Base-by-base conservation (phyloP, 2,113 vertebrate genomes). In the Phainopepla nitens region DNA sequence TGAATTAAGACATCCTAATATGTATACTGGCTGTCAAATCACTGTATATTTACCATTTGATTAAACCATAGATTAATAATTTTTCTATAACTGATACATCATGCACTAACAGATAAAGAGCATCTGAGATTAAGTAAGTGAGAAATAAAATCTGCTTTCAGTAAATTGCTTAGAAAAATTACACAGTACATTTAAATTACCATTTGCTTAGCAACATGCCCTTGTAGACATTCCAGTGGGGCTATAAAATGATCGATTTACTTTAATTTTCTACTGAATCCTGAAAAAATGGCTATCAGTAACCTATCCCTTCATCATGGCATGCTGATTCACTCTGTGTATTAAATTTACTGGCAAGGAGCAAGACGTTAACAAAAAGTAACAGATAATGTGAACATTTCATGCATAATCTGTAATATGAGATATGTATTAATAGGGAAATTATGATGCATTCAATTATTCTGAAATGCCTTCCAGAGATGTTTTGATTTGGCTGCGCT, bases 371-470 rank as follows among this genome's bases (percentile, higher is more conserved):
- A 99, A 98, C 97, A 97, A 98, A 98, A 98, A 97, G 98, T 98
- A 98, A 98, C 98, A 98, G 98, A 99, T 99, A 99, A 99, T 99
- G 98, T 96, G 98, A 98, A 98, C 98, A 98, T 98, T 99, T 99
- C 98, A 98, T 98, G 98, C 98, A 98, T 98, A 98, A 99, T 98
- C 98, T 98, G 98, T 98, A 98, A 99, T 99, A 99, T 99, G 98
- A 99, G 98, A 98, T 98, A 99, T 98, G 98, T 98, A 99, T 99
- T 99, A 99, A 99, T 99, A 99, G 98, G 98, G 98, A 99, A 99
- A 99, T 99, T 98, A 99, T 99, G 98, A 98, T 98, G 99, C 98
- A 98, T 99, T 99, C 98, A 99, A 99, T 99, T 99, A 99, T 98
- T 98, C 98, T 98, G 98, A 98, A 98, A 99, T 99, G 99, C 98